These are phyloP conservation scores for Hippopotamus amphibius DNA, from an alignment of 2,113 vertebrate genomes.

Conservation along the genomic window DNA sequence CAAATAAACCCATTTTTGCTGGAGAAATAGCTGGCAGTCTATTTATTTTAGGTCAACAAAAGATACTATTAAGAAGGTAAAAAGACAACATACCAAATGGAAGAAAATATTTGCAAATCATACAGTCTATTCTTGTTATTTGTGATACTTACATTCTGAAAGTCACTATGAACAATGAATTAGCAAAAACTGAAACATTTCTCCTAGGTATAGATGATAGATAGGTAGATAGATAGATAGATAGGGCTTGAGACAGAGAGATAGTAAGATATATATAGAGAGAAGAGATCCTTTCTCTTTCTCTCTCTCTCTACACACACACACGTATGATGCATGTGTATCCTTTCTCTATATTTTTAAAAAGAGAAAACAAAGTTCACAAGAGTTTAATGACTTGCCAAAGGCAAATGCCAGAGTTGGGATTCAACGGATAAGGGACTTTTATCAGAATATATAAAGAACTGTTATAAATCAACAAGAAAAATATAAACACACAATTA, in stretches of 20 bases:
- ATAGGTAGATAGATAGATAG: not conserved
- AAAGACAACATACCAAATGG: not conserved
- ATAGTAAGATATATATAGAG: not conserved
- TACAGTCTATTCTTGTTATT: not conserved
- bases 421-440: not conserved
- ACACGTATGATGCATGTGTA: not conserved
- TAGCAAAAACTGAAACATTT: not conserved
- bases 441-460: not conserved
- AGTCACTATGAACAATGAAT: not conserved
- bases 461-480: not conserved
- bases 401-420: not conserved
- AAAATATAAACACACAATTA: not conserved
- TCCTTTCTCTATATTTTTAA: not conserved
- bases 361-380: not conserved
- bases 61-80: not conserved
- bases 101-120: not conserved
- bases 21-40: not conserved
- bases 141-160: not conserved
- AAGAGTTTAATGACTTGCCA: not conserved
- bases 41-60: not conserved
- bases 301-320: not conserved
- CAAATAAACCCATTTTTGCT: not conserved
- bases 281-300: not conserved
- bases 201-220: not conserved
- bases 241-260: not conserved